Conservation (phyloP, 2,113 vertebrate species). For the Haplochromis vanheusdeni region DNA sequence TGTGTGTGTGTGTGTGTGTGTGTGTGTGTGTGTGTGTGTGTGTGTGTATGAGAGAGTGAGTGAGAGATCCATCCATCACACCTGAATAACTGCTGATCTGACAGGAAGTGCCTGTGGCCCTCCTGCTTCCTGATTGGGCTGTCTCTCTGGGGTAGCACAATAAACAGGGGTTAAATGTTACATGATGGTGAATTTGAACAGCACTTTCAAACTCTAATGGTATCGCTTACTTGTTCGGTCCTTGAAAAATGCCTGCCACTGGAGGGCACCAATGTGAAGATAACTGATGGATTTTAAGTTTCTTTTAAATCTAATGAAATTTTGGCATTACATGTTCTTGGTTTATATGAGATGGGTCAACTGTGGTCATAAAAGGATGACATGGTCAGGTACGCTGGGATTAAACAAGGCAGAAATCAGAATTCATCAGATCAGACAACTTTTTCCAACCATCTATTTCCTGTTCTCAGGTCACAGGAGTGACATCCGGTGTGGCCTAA, state of each 20-base stretch:
- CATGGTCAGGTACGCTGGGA: not conserved
- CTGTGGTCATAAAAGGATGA: not conserved
- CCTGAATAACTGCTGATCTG: not conserved
- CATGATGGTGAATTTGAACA: not conserved
- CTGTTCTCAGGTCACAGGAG: not conserved
- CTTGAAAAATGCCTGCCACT: not conserved
- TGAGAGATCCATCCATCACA: conserved; percentile 34
- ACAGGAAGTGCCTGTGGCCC: conserved; percentile 28
- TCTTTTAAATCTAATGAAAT: not conserved
- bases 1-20: not conserved
- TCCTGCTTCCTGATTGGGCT: conserved; percentile 22
- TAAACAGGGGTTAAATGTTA: not conserved
- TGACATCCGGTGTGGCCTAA: not conserved
- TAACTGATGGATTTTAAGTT: not conserved
- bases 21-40: too few species aligned
- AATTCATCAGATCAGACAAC: not conserved
- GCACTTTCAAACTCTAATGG: not conserved
- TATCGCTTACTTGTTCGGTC: not conserved
- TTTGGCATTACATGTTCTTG: not conserved
- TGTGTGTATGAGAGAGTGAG: not conserved
- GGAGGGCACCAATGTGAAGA: not conserved
- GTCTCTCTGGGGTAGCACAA: not conserved
- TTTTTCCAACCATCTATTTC: not conserved
- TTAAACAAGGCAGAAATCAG: not conserved
- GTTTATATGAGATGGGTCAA: not conserved